Evolutionary conservation across 1,140 invertebrate species (phyloP).

Genomic region (Cheumatopsyche charites): DNA sequence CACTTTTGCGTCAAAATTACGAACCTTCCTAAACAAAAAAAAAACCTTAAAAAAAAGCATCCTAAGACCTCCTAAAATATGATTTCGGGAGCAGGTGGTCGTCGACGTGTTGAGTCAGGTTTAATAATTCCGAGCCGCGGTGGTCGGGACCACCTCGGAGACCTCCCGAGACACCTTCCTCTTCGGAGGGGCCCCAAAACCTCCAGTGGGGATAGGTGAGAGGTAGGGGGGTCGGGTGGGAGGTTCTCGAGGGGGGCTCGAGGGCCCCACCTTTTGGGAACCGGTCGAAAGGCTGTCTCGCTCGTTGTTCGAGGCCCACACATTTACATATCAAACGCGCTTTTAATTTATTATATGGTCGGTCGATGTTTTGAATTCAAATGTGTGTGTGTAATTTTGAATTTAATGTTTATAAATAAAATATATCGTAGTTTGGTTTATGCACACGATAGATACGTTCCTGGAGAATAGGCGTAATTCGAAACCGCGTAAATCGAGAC

Average conservation of each 20-base stretch:
- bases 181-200: neutral
- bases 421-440: no score
- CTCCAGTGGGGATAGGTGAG: neutral
- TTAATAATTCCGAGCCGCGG: constrained; percentile 25
- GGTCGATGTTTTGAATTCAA: constrained; percentile 4
- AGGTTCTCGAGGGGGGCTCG: neutral
- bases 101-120: constrained; percentile 22
- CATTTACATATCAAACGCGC: constrained; percentile 36
- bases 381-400: no score
- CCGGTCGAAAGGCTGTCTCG: constrained; percentile 19
- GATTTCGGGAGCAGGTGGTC: constrained; percentile 4
- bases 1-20: no score
- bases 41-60: no score
- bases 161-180: constrained; percentile 15
- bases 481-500: no score
- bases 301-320: constrained; percentile 4
- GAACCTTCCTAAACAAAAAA: no score
- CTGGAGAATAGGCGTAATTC: no score
- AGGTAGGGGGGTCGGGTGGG: neutral
- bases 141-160: constrained; percentile 33
- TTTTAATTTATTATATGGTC: constrained; percentile 29
- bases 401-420: no score
- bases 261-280: constrained; percentile 16
- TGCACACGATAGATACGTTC: no score
- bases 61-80: no score